A percentile compares a stretch with the other conserved stretches of the same genome.
phyloP scores from a whole-genome alignment of 2,888 invertebrate species.

The Hyppa rectilinea region DNA sequence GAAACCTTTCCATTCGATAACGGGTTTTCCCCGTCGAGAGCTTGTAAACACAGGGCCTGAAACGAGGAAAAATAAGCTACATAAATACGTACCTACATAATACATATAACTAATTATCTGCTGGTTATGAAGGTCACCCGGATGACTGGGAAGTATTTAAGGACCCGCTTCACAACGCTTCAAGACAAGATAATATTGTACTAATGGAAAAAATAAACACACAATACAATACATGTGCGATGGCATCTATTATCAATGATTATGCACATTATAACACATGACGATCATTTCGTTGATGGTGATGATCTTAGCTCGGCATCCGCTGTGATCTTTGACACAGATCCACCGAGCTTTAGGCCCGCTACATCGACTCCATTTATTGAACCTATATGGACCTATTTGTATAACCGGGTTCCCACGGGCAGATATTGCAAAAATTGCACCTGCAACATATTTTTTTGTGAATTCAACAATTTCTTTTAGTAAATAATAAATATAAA shows the following conservation, averaged over 20 bases:
- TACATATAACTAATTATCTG: neutral
- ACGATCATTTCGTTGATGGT: slow-evolving; percentile 61
- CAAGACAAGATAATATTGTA: neutral
- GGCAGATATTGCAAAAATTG: slow-evolving; percentile 66
- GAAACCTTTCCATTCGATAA: slow-evolving; percentile 64
- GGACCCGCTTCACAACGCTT: neutral
- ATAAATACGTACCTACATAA: neutral
- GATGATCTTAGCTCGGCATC: slow-evolving; percentile 69
- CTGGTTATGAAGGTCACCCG: too few species aligned
- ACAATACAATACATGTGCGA: neutral
- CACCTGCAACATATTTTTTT: slow-evolving; percentile 53
- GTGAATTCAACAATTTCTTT: neutral
- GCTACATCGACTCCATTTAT: slow-evolving; percentile 61
- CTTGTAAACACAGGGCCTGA: slow-evolving; percentile 39
- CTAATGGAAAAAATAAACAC: neutral
- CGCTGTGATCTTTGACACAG: slow-evolving; percentile 60
- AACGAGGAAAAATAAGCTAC: slow-evolving; percentile 3
- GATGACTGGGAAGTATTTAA: neutral
- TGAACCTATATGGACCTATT: slow-evolving; percentile 71
- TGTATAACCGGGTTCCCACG: slow-evolving; percentile 71
- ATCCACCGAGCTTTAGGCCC: slow-evolving; percentile 68
- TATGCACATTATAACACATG: slow-evolving; percentile 41
- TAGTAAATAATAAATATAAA: neutral
- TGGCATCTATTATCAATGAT: slow-evolving; percentile 34
- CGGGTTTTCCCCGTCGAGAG: slow-evolving; percentile 64